Evolutionary conservation across 1,140 invertebrate species (phyloP).

Genomic region (Zaprionus ghesquierei): DNA sequence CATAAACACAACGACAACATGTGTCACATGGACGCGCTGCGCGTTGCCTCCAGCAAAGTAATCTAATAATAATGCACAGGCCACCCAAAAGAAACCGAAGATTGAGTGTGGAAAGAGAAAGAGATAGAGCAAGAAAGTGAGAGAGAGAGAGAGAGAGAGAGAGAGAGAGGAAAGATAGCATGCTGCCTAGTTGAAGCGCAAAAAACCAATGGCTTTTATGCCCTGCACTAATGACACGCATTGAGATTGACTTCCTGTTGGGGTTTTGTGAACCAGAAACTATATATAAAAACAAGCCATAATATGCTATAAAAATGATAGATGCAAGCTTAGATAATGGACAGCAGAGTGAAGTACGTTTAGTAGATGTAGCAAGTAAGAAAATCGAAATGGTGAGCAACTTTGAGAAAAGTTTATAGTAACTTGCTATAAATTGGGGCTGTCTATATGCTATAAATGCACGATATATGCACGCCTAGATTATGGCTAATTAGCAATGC

Average conservation of each 20-base stretch:
- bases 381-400: neutral
- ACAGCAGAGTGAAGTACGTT: neutral
- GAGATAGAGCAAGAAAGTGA: neutral
- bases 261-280: constrained; percentile 11
- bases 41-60: constrained; percentile 30
- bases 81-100: constrained; percentile 23
- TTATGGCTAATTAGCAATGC: too few relatives aligned
- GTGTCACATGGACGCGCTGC: constrained; percentile 18
- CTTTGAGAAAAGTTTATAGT: too few relatives aligned
- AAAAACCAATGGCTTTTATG: constrained; percentile 28
- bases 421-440: too few relatives aligned
- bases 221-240: constrained; percentile 38
- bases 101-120: neutral
- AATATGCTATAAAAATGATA: constrained; percentile 4
- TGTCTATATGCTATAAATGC: too few relatives aligned
- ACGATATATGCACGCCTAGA: too few relatives aligned
- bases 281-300: constrained; percentile 23
- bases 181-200: constrained; percentile 6
- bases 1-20: constrained; percentile 40
- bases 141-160: neutral
- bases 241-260: constrained; percentile 43
- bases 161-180: constrained; percentile 15
- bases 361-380: neutral
- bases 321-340: neutral
- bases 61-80: constrained; percentile 55